Evolutionary conservation across 35 echinoderm and acorn worm species (phyloP).

Genomic region (Holothuria glaberrima): DNA sequence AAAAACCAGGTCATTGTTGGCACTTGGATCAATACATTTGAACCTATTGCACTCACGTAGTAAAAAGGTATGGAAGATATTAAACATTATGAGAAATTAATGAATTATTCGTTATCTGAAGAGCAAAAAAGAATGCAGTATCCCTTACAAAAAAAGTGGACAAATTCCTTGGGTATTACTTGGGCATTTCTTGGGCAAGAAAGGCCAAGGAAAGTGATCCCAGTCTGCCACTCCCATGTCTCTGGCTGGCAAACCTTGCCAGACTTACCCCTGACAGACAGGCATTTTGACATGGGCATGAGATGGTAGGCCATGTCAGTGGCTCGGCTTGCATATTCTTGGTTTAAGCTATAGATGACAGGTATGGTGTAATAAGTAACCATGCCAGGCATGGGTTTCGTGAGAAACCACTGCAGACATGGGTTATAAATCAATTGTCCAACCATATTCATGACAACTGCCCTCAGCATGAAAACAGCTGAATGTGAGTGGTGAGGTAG

Average conservation of each 20-base stretch:
- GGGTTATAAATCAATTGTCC: neutral
- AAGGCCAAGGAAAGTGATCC: no score
- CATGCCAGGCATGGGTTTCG: neutral
- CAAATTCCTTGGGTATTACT: no score
- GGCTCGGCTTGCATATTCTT: neutral
- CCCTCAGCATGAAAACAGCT: neutral
- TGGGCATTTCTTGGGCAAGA: no score
- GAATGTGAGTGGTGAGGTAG: no score
- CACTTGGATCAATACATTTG: no score
- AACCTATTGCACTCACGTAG: no score
- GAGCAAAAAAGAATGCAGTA: no score
- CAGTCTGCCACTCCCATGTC: neutral
- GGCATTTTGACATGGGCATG: conserved; percentile 10
- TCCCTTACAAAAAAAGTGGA: no score
- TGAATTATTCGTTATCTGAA: no score
- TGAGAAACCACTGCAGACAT: neutral
- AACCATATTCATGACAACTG: neutral
- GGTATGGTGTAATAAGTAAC: neutral
- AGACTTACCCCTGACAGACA: neutral
- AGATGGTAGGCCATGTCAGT: neutral
- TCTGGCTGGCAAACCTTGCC: conserved; percentile 5
- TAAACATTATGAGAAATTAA: no score
- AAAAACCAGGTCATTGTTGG: no score
- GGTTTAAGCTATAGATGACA: neutral
- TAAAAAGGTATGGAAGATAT: no score